These are phyloP conservation scores for Sebastes itinus DNA, from an alignment of 2,797 vertebrate species.

Conservation along the genomic window DNA sequence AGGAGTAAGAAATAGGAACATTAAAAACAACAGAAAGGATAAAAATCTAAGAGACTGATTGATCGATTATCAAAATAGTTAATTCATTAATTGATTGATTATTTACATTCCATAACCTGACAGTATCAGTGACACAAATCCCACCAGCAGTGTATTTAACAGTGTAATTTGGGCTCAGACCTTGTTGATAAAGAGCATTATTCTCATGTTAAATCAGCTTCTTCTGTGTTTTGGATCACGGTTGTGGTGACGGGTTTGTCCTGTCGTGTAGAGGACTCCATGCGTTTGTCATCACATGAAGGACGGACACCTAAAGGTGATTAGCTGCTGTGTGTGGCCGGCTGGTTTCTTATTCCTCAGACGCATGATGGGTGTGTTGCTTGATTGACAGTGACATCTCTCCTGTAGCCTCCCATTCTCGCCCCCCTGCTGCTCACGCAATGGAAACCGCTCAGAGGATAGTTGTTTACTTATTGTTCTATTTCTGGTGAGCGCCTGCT, in stretches of 20 bases:
- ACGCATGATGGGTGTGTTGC: constrained; percentile 69
- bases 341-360: constrained; percentile 1
- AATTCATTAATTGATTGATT: not conserved
- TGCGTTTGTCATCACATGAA: constrained; percentile 76
- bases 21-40: not conserved
- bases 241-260: constrained; percentile 49
- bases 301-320: constrained; percentile 72
- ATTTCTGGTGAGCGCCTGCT: not conserved
- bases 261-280: constrained; percentile 78
- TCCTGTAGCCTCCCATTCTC: not conserved
- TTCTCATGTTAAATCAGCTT: not conserved
- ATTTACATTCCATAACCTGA: not conserved
- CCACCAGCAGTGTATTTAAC: not conserved
- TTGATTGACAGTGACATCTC: constrained; percentile 28
- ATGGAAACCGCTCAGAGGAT: not conserved
- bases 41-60: not conserved
- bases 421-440: not conserved
- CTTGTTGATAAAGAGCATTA: not conserved
- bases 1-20: not conserved
- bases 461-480: not conserved
- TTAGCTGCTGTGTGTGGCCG: constrained; percentile 2
- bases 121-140: not conserved
- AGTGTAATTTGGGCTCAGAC: not conserved
- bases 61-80: not conserved
- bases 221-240: constrained; percentile 9